Base-by-base conservation (phyloP, 2,888 invertebrate species). In the Clunio marinus region DNA sequence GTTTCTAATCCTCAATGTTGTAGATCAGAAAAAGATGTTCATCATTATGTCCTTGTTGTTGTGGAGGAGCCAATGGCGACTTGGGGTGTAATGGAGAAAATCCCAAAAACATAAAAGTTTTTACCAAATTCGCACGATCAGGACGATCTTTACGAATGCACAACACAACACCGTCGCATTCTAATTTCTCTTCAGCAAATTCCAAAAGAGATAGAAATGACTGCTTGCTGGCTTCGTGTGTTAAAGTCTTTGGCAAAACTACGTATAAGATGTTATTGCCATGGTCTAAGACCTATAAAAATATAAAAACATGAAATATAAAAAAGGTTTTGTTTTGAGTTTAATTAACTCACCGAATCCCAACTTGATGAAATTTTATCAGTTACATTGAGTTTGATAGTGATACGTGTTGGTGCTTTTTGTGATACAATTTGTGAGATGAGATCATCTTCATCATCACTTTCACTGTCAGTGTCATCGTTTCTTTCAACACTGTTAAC, bases 71-170 rank as follows among this genome's bases (percentile, higher is more conserved):
- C 76, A 89, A 80, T 69, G 85, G 85, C 71, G 93, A 89, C 73
- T 86, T 89, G 55, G 96, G 93, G 46, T 93, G 86, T 75, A 96
- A 82, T 70, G 91, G 86, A 72, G 88, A 86, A 82, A 97, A 97
- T 70, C 97, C 97, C 83, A 97, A 86, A 81, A 95, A 96, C 90
- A 95, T 93, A 86, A 97, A 97, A 35, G 96, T 95, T 74, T 96
- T 89, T 72, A 97, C 87, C 74, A 97, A 83, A 73, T 88, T 87
- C 66, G 89, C 88, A 80, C 93, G 86, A 76, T 96, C 95, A 62
- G 86, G 78, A 67, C 93, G 87, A 75, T 89, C 87, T 80, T 93
- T 93, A 73, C 86, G 85, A 77, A 94, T 87, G 80, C 90, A 91
- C 76, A 85, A 80, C 70, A 85, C 83, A 75, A 91, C 89, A 76